Conservation (phyloP, 2,888 invertebrate species). For the Drosophila longiperda region DNA sequence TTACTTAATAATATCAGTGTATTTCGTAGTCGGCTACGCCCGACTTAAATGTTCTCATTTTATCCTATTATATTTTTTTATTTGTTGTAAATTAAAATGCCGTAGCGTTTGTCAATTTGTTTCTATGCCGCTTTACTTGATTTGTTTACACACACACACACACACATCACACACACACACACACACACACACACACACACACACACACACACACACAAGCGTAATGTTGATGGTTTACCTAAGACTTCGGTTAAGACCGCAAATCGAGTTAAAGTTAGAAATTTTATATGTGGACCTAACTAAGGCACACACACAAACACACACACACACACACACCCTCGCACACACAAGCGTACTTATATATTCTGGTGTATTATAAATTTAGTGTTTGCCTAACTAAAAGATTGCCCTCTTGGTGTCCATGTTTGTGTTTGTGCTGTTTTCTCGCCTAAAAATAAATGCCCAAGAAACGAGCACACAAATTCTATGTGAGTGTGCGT, state of each 20-base stretch:
- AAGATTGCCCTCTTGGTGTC: conserved; percentile 34
- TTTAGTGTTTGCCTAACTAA: conserved; percentile 48
- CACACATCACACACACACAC: conserved; percentile 18
- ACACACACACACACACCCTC: neutral
- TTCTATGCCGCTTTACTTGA: conserved; percentile 48
- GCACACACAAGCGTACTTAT: neutral
- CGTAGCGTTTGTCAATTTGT: conserved; percentile 33
- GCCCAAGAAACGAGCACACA: conserved; percentile 16
- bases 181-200: conserved; percentile 12
- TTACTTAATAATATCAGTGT: neutral
- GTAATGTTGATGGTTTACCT: conserved; percentile 39
- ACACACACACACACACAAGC: neutral
- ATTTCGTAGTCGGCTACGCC: neutral
- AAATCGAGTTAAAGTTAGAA: conserved; percentile 63
- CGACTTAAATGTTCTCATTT: neutral
- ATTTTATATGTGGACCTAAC: conserved; percentile 25
- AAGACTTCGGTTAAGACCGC: conserved; percentile 45
- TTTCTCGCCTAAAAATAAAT: conserved; percentile 54
- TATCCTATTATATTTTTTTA: neutral
- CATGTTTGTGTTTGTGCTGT: conserved; percentile 33
- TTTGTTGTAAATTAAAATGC: conserved; percentile 31
- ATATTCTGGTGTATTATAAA: conserved; percentile 4
- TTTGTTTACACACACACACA: conserved; percentile 56
- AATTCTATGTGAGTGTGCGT: conserved; percentile 15
- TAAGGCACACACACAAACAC: conserved; percentile 26